Evolutionary conservation across 2,113 vertebrate genomes (phyloP).

Genomic region (Zosterops hypoxanthus): DNA sequence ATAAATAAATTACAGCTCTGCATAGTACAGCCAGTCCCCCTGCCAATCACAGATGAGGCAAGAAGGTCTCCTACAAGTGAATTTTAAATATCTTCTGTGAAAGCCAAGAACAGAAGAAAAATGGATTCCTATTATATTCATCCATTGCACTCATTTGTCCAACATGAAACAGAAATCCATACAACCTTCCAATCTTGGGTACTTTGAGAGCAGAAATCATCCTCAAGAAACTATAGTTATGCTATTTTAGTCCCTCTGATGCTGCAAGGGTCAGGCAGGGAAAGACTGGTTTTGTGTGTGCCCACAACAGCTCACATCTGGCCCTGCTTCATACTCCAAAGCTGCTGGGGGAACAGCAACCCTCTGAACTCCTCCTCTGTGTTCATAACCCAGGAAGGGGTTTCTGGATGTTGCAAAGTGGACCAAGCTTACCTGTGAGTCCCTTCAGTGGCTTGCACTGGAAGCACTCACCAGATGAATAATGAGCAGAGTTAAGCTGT

Average conservation of each 20-base stretch:
- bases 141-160: background rate
- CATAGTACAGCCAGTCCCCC: background rate
- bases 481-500: background rate
- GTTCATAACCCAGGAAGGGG: background rate
- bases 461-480: background rate
- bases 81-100: conserved; percentile 3
- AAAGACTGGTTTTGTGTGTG: background rate
- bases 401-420: background rate
- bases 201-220: background rate
- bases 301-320: background rate
- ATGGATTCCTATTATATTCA: background rate
- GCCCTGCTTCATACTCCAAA: background rate
- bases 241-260: background rate
- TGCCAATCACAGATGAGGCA: background rate
- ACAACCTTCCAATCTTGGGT: background rate
- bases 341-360: background rate
- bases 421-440: background rate
- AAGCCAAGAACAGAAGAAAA: background rate
- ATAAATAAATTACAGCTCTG: conserved; percentile 43
- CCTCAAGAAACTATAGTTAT: background rate
- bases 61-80: background rate
- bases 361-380: background rate
- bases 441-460: background rate
- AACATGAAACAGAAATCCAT: background rate
- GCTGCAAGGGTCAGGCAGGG: background rate